These are phyloP conservation scores for Eumerus sabulonum DNA, from an alignment of 2,888 invertebrate species.

Conservation along the genomic window DNA sequence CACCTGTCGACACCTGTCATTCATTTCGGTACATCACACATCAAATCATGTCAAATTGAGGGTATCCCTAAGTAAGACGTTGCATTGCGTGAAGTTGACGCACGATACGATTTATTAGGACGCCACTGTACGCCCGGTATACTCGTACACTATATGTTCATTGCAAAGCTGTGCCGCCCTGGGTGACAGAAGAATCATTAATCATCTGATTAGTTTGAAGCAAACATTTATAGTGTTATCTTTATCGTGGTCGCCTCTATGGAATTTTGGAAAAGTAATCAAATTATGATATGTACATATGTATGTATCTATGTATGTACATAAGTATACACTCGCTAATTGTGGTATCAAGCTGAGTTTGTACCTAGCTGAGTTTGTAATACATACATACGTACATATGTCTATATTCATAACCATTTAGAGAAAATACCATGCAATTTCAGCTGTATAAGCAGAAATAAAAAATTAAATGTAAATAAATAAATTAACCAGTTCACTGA, in stretches of 20 bases:
- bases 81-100: conserved; percentile 61
- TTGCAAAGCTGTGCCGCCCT: conserved; percentile 54
- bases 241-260: too few relatives aligned
- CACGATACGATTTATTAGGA: conserved; percentile 61
- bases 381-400: too few relatives aligned
- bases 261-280: too few relatives aligned
- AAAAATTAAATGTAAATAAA: conserved; percentile 29
- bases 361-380: too few relatives aligned
- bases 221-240: conserved; percentile 71
- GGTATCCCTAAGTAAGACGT: conserved; percentile 65
- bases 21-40: conserved; percentile 72
- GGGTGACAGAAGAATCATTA: conserved; percentile 73
- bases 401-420: too few relatives aligned
- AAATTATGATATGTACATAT: neutral
- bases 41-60: conserved; percentile 66
- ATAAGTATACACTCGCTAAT: too few relatives aligned
- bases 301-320: too few relatives aligned
- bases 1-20: conserved; percentile 79
- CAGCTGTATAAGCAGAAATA: neutral
- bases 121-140: conserved; percentile 35
- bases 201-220: conserved; percentile 77
- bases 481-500: conserved; percentile 13
- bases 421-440: too few relatives aligned
- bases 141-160: conserved; percentile 1
- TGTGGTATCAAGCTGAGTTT: too few relatives aligned